Base-by-base conservation (phyloP, 2,888 invertebrate species). In the Eupithecia subfuscata region DNA sequence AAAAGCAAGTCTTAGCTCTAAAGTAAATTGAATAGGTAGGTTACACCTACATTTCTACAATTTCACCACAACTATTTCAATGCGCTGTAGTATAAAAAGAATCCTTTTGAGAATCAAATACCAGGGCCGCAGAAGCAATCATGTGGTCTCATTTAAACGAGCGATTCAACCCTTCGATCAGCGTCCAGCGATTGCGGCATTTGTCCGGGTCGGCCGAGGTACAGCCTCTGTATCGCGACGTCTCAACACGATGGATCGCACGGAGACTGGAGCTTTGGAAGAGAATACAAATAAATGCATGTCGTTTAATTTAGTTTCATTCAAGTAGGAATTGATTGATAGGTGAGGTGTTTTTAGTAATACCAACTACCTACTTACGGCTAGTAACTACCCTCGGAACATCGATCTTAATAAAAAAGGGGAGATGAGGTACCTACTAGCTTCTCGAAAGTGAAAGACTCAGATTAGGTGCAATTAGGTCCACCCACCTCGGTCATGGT, bases 91-190 rank as follows among this genome's bases (percentile, higher is more conserved):
- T 52, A 45, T 72, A 56, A 40, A 64, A 67, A 73, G 63, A 40
- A 34, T 69, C 69, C 40, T 40, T 67, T 70, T 22, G 30, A 64
- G n/a, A 40, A 64, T n/a, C 68, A 63, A 73, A 73, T 75, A 78
- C 78, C 73, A 80, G 78, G 76, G 30, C 45, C 60, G 68, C 78
- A 80, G 74, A 78, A 76, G 74, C 77, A 80, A 80, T 80, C 77
- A 77, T 73, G 78, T 71, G 80, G 75, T 80, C 77, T 76, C 74
- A 71, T 75, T 75, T 69, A 52, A 72, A 69, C 68, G 75, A 68
- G 22, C 74, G 60, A 69, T 71, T 40, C 72, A 75, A 75, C 75
- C 77, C 68, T 75, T 77, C 77, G 70, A 69, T 77, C 75, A 69
- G 34, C 69, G 70, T 30, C 65, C 74, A 48, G 63, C 70, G 40